Evolutionary conservation across 2,113 vertebrate genomes (phyloP).

Genomic region (Oreochromis niloticus): DNA sequence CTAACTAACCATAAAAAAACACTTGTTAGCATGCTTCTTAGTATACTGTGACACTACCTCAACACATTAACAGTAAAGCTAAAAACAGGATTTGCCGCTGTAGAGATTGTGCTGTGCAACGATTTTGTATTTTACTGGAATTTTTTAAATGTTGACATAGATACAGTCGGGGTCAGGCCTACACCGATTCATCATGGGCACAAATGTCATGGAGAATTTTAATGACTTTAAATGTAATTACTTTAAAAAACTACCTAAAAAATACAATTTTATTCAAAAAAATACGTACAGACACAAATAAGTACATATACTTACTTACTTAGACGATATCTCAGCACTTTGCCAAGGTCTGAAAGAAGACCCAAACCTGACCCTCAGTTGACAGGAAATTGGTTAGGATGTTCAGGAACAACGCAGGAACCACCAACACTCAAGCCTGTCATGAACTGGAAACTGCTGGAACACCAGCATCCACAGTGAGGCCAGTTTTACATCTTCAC

Average conservation of each 20-base stretch:
- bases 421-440: background rate
- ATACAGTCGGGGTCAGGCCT: background rate
- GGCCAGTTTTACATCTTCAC: background rate
- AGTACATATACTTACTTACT: background rate
- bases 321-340: background rate
- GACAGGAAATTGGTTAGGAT: background rate
- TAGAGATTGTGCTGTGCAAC: background rate
- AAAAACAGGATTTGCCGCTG: background rate
- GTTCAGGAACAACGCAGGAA: background rate
- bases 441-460: background rate
- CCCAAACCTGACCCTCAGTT: background rate
- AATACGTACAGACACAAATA: background rate
- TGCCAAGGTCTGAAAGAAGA: background rate
- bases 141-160: background rate
- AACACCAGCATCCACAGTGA: background rate
- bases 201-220: background rate
- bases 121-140: background rate
- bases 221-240: background rate
- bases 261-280: background rate
- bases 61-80: constrained; percentile 9
- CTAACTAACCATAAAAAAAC: constrained; percentile 45
- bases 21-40: constrained; percentile 43
- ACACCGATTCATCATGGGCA: background rate
- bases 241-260: background rate
- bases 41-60: background rate